These are phyloP conservation scores for Calameuta filiformis DNA, from an alignment of 2,888 invertebrate species.

Conservation along the genomic window DNA sequence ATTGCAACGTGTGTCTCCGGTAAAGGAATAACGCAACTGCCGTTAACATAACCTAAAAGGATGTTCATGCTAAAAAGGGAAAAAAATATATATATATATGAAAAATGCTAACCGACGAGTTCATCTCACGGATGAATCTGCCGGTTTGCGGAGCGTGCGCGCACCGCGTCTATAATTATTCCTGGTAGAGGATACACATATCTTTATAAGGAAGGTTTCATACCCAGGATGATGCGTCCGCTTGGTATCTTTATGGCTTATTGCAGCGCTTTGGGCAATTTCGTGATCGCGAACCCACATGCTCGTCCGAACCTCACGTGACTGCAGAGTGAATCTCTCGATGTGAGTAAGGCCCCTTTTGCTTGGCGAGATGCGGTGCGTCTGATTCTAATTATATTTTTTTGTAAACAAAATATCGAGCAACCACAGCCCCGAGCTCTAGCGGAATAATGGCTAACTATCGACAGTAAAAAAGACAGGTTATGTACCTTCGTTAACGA, in stretches of 20 bases:
- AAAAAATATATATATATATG: conserved; percentile 21
- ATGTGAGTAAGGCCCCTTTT: not conserved
- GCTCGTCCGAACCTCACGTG: not conserved
- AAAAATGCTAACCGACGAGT: conserved; percentile 18
- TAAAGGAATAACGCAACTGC: not conserved
- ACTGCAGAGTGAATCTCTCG: not conserved
- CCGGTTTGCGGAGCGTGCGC: conserved; percentile 32
- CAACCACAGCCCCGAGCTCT: not conserved
- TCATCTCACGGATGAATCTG: conserved; percentile 38
- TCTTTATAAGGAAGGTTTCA: conserved; percentile 42
- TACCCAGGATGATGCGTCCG: conserved; percentile 42
- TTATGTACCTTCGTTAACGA: not conserved
- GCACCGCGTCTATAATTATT: conserved; percentile 46
- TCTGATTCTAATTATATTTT: not conserved
- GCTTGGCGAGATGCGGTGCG: not conserved
- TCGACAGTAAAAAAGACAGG: not conserved
- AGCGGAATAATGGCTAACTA: not conserved
- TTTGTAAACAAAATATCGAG: not conserved
- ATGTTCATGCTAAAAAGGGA: conserved; percentile 3
- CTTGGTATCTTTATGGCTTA: conserved; percentile 60
- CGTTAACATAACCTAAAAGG: not conserved
- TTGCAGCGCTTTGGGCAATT: conserved; percentile 61
- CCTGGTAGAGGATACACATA: conserved; percentile 41
- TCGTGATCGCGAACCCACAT: conserved; percentile 46
- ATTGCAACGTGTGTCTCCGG: not conserved